Evolutionary conservation across 1,140 invertebrate genomes (phyloP), one percentile per base, ranked within the genome.

Genomic region (Bombus superbus): DNA sequence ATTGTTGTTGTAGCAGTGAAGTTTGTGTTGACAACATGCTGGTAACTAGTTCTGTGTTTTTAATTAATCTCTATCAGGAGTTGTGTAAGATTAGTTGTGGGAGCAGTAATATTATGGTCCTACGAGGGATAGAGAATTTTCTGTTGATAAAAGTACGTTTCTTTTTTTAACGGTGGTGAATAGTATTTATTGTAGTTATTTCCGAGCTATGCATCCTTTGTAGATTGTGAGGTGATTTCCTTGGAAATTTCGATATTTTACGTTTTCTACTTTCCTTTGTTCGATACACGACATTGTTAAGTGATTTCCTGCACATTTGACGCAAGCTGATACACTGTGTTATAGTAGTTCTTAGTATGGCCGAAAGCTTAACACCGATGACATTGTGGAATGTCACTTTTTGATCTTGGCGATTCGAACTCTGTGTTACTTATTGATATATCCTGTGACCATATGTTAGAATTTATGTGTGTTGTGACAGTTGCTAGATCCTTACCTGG

Each of bases 1-100:
- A 38, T 57, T 66, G 38, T 42, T n/a, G 47, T 62, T 81, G 9
- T 42, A n/a, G 11, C 6, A 32, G 8, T 22, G 25, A 18, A 5
- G 3, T 40, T 57, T 57, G 25, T 53, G 3, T 53, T 25, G 18
- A 4, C 35, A 53, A n/a, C 32, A 57, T 57, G 1, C 57, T 74
- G n/a, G 9, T 74, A 22, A 74, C 53, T 15, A 74, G 3, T 57
- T 74, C n/a, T 53, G 44, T 57, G 72, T 74, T 74, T 74, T 53
- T 74, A 22, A 47, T 53, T 25, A 44, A 25, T 53, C 40, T 2
- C 22, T 18, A 53, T 53, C 15, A 53, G n/a, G 32, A 64, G n/a
- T 32, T 53, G 72, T 9, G 10, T 15, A n/a, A 64, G 13, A n/a
- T 32, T 32, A n/a, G 6, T 59, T 79, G 3, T 3, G n/a, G 3